Conservation (phyloP, 2,888 invertebrate species). For the Drosophila robusta region DNA sequence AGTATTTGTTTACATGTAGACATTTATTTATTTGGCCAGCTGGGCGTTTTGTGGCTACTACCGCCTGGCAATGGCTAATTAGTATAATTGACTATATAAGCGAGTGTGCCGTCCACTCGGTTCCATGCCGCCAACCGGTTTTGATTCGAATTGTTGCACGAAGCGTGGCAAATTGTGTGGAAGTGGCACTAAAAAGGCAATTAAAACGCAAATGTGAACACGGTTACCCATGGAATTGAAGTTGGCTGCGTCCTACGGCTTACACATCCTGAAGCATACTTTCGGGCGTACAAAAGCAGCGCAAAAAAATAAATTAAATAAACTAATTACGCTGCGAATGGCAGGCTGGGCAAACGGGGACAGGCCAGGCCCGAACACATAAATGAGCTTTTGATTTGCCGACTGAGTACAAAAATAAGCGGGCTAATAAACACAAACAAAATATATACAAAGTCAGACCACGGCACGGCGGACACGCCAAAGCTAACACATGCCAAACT, state of each 20-base stretch:
- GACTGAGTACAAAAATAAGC: constrained; percentile 38
- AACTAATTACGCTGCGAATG: constrained; percentile 68
- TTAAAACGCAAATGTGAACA: constrained; percentile 73
- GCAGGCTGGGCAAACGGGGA: constrained; percentile 11
- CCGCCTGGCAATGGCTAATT: constrained; percentile 66
- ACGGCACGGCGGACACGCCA: constrained; percentile 58
- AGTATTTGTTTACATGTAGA: constrained; percentile 60
- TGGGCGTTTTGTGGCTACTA: constrained; percentile 50
- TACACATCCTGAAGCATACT: constrained; percentile 62
- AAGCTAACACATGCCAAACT: constrained; percentile 59
- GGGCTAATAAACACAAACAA: constrained; percentile 68
- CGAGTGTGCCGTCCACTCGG: constrained; percentile 37
- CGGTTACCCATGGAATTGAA: constrained; percentile 45
- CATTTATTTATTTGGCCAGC: constrained; percentile 67
- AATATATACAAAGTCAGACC: constrained; percentile 57
- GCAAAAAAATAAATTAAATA: constrained; percentile 71
- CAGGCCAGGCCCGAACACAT: constrained; percentile 27
- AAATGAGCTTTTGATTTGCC: constrained; percentile 77
- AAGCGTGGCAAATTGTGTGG: constrained; percentile 80
- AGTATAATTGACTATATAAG: constrained; percentile 80
- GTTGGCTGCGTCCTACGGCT: constrained; percentile 23
- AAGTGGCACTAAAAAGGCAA: constrained; percentile 81
- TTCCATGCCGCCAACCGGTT: constrained; percentile 28
- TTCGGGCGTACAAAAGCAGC: constrained; percentile 33
- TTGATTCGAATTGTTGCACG: constrained; percentile 78